Percentiles rank a stretch among this genome's conserved stretches.
phyloP scores from a whole-genome alignment of 2,797 vertebrate species.

The Prunella strophiata region DNA sequence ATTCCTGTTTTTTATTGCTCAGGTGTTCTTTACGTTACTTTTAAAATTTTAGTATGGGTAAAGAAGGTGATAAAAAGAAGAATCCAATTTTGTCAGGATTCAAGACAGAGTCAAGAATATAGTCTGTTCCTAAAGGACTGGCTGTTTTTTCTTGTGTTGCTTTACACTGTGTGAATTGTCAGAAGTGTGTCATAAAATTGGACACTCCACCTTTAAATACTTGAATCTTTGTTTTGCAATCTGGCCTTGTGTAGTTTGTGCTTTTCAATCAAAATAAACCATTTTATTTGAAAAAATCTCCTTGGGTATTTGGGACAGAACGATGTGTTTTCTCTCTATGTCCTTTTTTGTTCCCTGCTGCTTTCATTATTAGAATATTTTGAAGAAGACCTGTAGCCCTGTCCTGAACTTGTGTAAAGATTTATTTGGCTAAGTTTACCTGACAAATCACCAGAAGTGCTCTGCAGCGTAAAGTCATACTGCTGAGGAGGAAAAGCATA shows the following conservation, averaged over 20 bases:
- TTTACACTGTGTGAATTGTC: not conserved
- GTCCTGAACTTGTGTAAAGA: not conserved
- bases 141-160: not conserved
- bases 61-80: not conserved
- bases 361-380: not conserved
- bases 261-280: not conserved
- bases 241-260: not conserved
- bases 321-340: not conserved
- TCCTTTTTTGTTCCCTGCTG: not conserved
- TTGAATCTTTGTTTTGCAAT: not conserved
- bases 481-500: not conserved
- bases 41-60: not conserved
- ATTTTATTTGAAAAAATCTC: not conserved
- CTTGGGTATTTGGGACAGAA: not conserved
- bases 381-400: not conserved
- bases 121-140: not conserved
- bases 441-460: conserved; percentile 6
- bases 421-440: conserved; percentile 16
- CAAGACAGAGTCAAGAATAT: not conserved
- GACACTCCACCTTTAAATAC: not conserved
- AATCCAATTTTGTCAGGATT: not conserved
- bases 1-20: not conserved
- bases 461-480: not conserved
- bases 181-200: not conserved
- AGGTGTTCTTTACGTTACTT: not conserved